Percentiles rank a stretch among this genome's conserved stretches.
Conservation (phyloP, 1,140 invertebrate genomes). For the Limonius californicus region DNA sequence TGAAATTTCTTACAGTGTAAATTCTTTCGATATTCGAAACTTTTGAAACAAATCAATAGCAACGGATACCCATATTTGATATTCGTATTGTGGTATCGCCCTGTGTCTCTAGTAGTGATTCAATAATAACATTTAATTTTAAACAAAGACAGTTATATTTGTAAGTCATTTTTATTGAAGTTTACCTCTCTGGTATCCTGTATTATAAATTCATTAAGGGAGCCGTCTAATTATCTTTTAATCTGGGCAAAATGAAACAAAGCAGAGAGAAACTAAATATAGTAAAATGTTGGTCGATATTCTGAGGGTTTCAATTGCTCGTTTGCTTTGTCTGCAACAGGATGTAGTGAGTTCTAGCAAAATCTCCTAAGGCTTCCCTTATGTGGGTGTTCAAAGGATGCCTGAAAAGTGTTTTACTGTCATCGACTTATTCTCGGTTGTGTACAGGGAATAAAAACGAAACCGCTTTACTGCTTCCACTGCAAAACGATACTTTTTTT, state of each 20-base stretch:
- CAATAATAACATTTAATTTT: too few species aligned
- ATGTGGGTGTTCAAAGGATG: slow-evolving; percentile 9
- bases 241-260: background rate
- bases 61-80: too few species aligned
- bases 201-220: too few species aligned
- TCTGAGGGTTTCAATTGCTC: background rate
- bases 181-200: too few species aligned
- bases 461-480: background rate
- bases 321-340: background rate
- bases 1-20: too few species aligned
- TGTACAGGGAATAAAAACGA: slow-evolving; percentile 1
- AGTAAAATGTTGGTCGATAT: background rate
- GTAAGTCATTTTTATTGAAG: too few species aligned
- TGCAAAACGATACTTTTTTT: background rate
- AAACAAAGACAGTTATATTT: too few species aligned
- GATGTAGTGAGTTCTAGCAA: slow-evolving; percentile 3
- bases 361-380: slow-evolving; percentile 6
- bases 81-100: too few species aligned
- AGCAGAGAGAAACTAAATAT: background rate
- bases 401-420: slow-evolving; percentile 8
- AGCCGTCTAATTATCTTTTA: background rate
- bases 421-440: slow-evolving; percentile 9
- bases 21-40: too few species aligned
- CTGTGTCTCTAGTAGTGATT: too few species aligned
- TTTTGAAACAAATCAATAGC: too few species aligned